phyloP scores from a whole-genome alignment of 2,888 invertebrate genomes.

The Adelognathus sp. region DNA sequence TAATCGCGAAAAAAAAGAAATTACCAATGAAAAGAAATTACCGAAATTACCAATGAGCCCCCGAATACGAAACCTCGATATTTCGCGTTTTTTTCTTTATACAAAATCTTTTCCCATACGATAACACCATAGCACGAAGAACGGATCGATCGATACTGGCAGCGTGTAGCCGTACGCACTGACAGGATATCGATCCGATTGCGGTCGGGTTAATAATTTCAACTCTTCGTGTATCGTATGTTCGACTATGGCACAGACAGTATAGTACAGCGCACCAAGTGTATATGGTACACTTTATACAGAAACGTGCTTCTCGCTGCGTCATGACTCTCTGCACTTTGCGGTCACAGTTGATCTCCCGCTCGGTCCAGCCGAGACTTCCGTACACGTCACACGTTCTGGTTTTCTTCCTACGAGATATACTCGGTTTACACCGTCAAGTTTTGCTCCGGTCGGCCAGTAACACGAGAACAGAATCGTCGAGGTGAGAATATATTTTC shows the following conservation, averaged over 20 bases:
- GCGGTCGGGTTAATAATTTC: constrained; percentile 52
- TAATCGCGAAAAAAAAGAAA: neutral
- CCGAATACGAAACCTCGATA: neutral
- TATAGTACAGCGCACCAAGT: constrained; percentile 16
- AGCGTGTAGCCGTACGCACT: constrained; percentile 8
- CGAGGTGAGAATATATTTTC: constrained; percentile 16
- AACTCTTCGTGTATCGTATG: constrained; percentile 28
- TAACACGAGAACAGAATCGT: constrained; percentile 17
- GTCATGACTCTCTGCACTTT: constrained; percentile 57
- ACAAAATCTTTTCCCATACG: neutral
- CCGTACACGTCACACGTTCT: constrained; percentile 53
- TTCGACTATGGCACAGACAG: neutral
- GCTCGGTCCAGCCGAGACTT: constrained; percentile 39
- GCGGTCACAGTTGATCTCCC: constrained; percentile 56
- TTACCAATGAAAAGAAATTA: no score
- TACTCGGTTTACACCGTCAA: neutral
- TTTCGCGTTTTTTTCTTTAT: neutral
- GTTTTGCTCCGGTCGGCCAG: neutral
- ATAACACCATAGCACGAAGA: constrained; percentile 9
- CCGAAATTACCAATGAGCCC: no score
- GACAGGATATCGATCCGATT: constrained; percentile 54
- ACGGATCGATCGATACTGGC: constrained; percentile 25
- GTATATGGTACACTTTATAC: neutral
- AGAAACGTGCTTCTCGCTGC: constrained; percentile 39
- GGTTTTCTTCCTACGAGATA: constrained; percentile 31